These are phyloP conservation scores for Pyrgus malvae DNA, from an alignment of 2,888 invertebrate genomes.

Conservation along the genomic window DNA sequence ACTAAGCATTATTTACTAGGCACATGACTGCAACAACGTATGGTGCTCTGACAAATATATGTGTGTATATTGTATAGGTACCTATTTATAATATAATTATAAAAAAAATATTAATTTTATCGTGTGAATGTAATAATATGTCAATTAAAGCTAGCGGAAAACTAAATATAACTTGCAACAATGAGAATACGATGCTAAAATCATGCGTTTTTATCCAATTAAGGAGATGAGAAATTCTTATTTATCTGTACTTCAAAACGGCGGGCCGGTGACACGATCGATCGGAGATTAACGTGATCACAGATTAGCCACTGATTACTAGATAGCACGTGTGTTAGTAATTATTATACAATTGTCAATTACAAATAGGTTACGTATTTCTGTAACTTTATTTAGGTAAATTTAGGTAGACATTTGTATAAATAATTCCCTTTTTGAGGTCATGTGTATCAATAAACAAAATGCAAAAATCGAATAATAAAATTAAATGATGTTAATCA, in stretches of 20 bases:
- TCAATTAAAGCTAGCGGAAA: slow-evolving; percentile 1
- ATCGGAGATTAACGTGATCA: slow-evolving; percentile 22
- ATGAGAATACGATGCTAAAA: not conserved
- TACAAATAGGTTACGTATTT: not conserved
- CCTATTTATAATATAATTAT: not conserved
- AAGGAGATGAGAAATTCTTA: slow-evolving; percentile 14
- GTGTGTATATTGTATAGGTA: too few species aligned
- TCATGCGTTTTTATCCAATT: slow-evolving; percentile 7
- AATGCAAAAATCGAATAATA: too few species aligned
- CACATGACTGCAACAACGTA: too few species aligned
- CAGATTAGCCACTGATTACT: slow-evolving; percentile 18
- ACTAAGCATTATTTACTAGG: too few species aligned
- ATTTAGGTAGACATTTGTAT: too few species aligned
- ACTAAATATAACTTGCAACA: not conserved
- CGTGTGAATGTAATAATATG: not conserved
- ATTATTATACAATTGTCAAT: slow-evolving; percentile 6
- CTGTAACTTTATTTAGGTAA: too few species aligned
- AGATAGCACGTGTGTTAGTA: not conserved
- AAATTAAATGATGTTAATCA: too few species aligned
- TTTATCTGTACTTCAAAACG: slow-evolving; percentile 18
- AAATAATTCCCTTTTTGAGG: too few species aligned
- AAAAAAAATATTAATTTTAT: not conserved
- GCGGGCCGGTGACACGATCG: slow-evolving; percentile 23
- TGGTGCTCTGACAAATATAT: too few species aligned
- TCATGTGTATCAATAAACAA: too few species aligned